A percentile compares a stretch with the other conserved stretches of the same genome.
phyloP scores from a whole-genome alignment of 2,797 vertebrate genomes.

The Myripristis jacobus region DNA sequence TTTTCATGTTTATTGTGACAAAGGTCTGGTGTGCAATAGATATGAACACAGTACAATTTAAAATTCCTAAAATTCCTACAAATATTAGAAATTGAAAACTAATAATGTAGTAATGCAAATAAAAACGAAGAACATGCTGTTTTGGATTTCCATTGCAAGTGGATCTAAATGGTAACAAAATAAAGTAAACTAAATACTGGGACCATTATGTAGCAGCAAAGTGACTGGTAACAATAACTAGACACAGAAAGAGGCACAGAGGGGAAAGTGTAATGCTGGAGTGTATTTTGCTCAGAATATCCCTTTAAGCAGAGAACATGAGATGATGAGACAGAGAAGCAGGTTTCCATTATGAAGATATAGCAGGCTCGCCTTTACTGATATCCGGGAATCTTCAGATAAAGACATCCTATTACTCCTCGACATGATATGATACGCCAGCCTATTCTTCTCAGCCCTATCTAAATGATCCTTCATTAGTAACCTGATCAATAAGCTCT shows the following conservation, averaged over 20 bases:
- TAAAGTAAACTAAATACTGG: background rate
- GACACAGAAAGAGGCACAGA: background rate
- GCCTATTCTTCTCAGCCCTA: slow-evolving; percentile 79
- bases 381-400: slow-evolving; percentile 82
- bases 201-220: background rate
- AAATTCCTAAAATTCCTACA: background rate
- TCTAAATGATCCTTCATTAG: slow-evolving; percentile 87
- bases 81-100: background rate
- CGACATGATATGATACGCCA: slow-evolving; percentile 81
- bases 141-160: background rate
- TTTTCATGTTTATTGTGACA: too few species aligned
- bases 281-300: slow-evolving; percentile 37
- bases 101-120: background rate
- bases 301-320: slow-evolving; percentile 48
- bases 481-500: slow-evolving; percentile 87
- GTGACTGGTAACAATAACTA: background rate
- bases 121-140: background rate
- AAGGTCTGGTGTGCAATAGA: background rate
- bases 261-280: background rate
- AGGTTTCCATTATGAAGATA: slow-evolving; percentile 70
- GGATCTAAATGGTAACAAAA: background rate
- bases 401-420: slow-evolving; percentile 82
- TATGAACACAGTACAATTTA: background rate
- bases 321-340: slow-evolving; percentile 44
- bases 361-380: slow-evolving; percentile 60